Percentiles rank a stretch among this genome's conserved stretches.
Evolutionary conservation across 2,888 invertebrate species (phyloP).

Genomic region (Zygogramma bicolorata): DNA sequence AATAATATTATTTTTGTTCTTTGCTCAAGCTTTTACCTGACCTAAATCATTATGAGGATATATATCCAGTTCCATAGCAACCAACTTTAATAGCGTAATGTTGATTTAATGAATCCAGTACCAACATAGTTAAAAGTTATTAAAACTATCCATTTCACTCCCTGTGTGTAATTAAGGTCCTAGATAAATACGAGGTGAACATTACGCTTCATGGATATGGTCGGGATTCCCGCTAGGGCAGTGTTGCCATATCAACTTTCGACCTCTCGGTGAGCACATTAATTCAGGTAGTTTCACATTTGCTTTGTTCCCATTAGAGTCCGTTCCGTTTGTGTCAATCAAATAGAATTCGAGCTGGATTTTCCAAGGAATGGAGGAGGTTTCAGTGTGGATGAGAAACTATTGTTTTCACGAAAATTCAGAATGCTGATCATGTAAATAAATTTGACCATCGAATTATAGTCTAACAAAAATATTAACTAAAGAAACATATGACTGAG

Average conservation of each 20-base stretch:
- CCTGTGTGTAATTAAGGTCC: conserved; percentile 53
- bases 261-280: not conserved
- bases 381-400: no score
- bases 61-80: conserved; percentile 9
- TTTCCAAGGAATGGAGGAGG: not conserved
- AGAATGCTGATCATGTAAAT: no score
- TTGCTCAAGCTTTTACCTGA: not conserved
- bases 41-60: conserved; percentile 14
- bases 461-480: no score
- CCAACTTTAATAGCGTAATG: conserved; percentile 41
- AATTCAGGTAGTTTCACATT: not conserved
- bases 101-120: conserved; percentile 48
- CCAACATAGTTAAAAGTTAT: conserved; percentile 46
- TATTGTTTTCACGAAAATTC: no score
- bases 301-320: not conserved
- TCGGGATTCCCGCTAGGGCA: not conserved
- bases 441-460: no score
- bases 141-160: conserved; percentile 53
- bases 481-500: no score
- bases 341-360: not conserved
- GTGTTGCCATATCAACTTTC: conserved; percentile 7
- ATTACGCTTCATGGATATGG: conserved; percentile 17
- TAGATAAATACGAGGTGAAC: conserved; percentile 56
- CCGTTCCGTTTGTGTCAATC: not conserved
- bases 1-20: no score